Evolutionary conservation across 2,888 invertebrate genomes (phyloP).

Genomic region (Clitarchus hookeri): DNA sequence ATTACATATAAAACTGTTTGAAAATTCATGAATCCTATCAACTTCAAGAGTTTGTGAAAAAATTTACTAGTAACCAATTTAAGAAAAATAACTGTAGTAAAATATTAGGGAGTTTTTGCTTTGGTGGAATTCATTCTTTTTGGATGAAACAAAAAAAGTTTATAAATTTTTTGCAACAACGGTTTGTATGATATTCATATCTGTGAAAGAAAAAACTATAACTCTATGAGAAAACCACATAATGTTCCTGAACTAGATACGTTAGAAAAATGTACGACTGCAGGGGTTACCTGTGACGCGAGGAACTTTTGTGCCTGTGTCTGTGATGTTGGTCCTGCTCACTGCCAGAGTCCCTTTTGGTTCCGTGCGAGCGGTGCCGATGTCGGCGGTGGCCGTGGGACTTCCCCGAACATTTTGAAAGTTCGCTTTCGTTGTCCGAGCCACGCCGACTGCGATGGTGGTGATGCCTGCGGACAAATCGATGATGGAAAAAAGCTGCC

Average conservation of each 20-base stretch:
- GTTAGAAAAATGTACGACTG: not conserved
- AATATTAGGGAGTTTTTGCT: too few relatives aligned
- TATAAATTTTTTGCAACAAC: too few relatives aligned
- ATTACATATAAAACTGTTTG: too few relatives aligned
- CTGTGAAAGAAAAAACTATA: too few relatives aligned
- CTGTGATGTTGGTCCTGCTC: slow-evolving; percentile 68
- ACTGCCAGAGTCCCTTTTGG: slow-evolving; percentile 68
- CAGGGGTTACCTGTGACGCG: slow-evolving; percentile 46
- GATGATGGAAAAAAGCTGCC: not conserved
- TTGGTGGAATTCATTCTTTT: too few relatives aligned
- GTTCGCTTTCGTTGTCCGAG: slow-evolving; percentile 89
- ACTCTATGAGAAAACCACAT: too few relatives aligned
- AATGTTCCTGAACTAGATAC: not conserved
- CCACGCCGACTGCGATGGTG: slow-evolving; percentile 81
- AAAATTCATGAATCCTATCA: too few relatives aligned
- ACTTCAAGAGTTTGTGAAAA: too few relatives aligned
- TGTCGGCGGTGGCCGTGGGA: slow-evolving; percentile 77
- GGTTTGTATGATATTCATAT: too few relatives aligned
- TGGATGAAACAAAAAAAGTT: too few relatives aligned
- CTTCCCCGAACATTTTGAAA: slow-evolving; percentile 82
- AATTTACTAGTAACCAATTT: too few relatives aligned
- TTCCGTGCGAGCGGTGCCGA: slow-evolving; percentile 72
- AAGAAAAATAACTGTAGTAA: too few relatives aligned
- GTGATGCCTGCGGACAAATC: slow-evolving; percentile 62
- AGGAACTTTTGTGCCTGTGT: slow-evolving; percentile 48